Conservation (phyloP, 2,888 invertebrate genomes). For the Epirrhoe alternata region DNA sequence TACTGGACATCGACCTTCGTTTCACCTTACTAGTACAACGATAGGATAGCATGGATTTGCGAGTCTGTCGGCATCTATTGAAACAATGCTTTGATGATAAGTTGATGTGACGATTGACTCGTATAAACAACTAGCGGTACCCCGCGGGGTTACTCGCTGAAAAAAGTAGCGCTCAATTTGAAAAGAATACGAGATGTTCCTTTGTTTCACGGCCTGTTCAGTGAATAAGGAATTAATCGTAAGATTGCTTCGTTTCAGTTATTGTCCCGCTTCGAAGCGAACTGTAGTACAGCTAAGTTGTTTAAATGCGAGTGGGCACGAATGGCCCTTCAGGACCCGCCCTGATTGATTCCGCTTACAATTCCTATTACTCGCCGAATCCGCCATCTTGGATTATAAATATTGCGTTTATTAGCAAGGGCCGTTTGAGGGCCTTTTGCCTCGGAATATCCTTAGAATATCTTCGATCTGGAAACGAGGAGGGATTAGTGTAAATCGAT, state of each 20-base stretch:
- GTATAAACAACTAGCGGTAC: too few relatives aligned
- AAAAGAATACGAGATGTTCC: neutral
- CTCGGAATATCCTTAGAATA: slow-evolving; percentile 28
- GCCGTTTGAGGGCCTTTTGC: slow-evolving; percentile 33
- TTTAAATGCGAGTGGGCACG: slow-evolving; percentile 31
- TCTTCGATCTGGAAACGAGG: slow-evolving; percentile 37
- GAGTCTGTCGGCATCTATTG: neutral
- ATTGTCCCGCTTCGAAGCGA: slow-evolving; percentile 17
- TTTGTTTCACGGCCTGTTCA: neutral
- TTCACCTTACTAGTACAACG: neutral
- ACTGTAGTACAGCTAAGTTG: slow-evolving; percentile 15
- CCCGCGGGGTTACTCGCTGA: too few relatives aligned
- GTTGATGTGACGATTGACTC: too few relatives aligned
- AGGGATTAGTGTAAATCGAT: slow-evolving; percentile 38
- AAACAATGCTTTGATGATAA: neutral
- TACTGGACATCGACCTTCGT: neutral
- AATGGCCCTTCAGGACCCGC: slow-evolving; percentile 9
- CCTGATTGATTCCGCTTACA: slow-evolving; percentile 30
- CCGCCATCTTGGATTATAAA: slow-evolving; percentile 43
- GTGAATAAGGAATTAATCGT: neutral
- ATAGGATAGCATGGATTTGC: neutral
- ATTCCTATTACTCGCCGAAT: slow-evolving; percentile 13
- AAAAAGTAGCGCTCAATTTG: too few relatives aligned
- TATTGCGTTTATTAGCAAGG: slow-evolving; percentile 35
- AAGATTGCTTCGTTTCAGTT: slow-evolving; percentile 5